Evolutionary conservation across 2,888 invertebrate species (phyloP).

Genomic region (Trachelus stipa): DNA sequence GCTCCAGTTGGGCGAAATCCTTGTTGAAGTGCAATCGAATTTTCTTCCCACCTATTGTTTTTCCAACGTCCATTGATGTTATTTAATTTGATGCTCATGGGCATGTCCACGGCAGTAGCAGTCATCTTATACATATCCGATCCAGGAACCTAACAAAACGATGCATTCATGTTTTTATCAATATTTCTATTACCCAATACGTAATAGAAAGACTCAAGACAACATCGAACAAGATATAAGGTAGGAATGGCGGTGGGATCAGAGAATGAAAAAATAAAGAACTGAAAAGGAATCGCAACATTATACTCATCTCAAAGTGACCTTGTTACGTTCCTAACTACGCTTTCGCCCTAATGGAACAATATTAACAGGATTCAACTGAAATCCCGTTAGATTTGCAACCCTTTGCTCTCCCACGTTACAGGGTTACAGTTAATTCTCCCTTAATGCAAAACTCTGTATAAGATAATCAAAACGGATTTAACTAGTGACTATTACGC

Average conservation of each 20-base stretch:
- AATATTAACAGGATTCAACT: too few relatives aligned
- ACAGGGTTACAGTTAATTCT: neutral
- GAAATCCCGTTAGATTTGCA: too few relatives aligned
- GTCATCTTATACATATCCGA: slow-evolving; percentile 32
- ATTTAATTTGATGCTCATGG: slow-evolving; percentile 27
- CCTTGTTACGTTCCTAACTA: too few relatives aligned
- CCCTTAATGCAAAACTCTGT: neutral
- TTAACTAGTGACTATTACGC: neutral
- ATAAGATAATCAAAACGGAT: neutral
- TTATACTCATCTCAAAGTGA: too few relatives aligned
- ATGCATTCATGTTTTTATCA: slow-evolving; percentile 23
- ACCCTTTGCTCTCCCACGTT: neutral
- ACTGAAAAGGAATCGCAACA: too few relatives aligned
- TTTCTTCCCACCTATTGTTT: slow-evolving; percentile 36
- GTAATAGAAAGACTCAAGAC: too few relatives aligned
- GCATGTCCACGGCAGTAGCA: slow-evolving; percentile 25
- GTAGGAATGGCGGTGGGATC: too few relatives aligned
- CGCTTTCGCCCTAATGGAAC: too few relatives aligned
- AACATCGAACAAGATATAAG: too few relatives aligned
- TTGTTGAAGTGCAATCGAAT: slow-evolving; percentile 24
- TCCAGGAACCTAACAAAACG: slow-evolving; percentile 20
- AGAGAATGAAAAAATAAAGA: too few relatives aligned
- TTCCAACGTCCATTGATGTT: slow-evolving; percentile 37
- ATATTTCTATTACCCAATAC: slow-evolving; percentile 2
- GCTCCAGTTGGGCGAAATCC: slow-evolving; percentile 38